Conservation (phyloP, 2,888 invertebrate genomes). For the Rhabditoides inermis region DNA sequence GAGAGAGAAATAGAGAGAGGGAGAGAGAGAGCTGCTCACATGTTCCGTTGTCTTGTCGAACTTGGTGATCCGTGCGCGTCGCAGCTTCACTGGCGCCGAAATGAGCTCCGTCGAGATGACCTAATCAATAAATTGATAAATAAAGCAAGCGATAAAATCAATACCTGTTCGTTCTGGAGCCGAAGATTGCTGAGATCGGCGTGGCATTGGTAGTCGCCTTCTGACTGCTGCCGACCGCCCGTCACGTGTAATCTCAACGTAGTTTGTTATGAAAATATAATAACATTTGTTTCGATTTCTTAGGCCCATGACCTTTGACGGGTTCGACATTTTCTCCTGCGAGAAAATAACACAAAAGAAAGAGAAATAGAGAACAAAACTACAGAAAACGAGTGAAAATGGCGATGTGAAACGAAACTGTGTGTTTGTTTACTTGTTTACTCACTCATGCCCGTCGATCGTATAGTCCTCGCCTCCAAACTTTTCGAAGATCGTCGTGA, state of each 20-base stretch:
- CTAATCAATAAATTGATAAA: neutral
- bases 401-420: no score
- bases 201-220: constrained; percentile 46
- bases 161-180: constrained; percentile 27
- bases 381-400: neutral
- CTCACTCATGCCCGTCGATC: constrained; percentile 18
- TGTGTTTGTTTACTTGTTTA: no score
- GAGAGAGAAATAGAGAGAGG: neutral
- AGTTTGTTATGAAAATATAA: constrained; percentile 8
- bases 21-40: constrained; percentile 18
- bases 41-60: constrained; percentile 35
- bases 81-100: constrained; percentile 41
- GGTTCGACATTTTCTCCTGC: no score
- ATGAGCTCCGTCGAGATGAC: constrained; percentile 30
- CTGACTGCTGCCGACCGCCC: constrained; percentile 19
- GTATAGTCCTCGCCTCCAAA: constrained; percentile 17
- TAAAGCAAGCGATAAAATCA: neutral
- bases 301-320: no score
- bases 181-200: constrained; percentile 32
- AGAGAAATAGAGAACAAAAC: neutral
- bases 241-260: constrained; percentile 22
- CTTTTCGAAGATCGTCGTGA: no score
- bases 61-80: constrained; percentile 42
- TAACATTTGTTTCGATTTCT: no score
- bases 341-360: neutral